A percentile compares a stretch with the other conserved stretches of the same genome.
Evolutionary conservation across 1,140 invertebrate genomes (phyloP).

Genomic region (Lepidotrigona ventralis): DNA sequence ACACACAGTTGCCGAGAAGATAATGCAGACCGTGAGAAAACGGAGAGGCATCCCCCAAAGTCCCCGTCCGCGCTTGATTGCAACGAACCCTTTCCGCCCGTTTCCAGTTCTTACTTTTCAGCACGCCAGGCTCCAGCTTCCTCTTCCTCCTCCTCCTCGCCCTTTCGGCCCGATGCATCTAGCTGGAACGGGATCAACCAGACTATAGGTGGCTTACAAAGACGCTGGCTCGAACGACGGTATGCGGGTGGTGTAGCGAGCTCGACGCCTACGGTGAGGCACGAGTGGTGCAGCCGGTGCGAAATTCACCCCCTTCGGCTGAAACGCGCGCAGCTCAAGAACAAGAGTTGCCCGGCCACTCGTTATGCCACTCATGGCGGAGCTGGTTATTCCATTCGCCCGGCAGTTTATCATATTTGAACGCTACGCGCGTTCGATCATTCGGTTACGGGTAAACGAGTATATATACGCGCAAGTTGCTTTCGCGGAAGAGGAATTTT

Average conservation of each 20-base stretch:
- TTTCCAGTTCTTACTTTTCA: conserved; percentile 57
- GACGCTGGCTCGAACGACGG: conserved; percentile 24
- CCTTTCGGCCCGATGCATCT: conserved; percentile 53
- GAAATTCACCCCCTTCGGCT: conserved; percentile 10
- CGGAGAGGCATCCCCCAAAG: conserved; percentile 43
- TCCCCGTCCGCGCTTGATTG: conserved; percentile 62
- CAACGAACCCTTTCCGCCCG: conserved; percentile 53
- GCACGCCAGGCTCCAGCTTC: conserved; percentile 24
- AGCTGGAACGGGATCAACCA: conserved; percentile 30
- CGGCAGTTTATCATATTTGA: conserved; percentile 15
- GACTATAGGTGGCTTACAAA: conserved; percentile 49
- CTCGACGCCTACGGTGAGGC: conserved; percentile 28
- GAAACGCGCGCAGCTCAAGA: conserved; percentile 36
- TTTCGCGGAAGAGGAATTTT: too few relatives aligned
- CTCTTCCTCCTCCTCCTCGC: not conserved
- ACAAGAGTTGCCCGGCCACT: conserved; percentile 53
- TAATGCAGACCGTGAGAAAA: conserved; percentile 65
- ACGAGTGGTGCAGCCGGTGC: conserved; percentile 46
- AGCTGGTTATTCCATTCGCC: conserved; percentile 43
- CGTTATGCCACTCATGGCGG: conserved; percentile 45
- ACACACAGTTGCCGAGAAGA: conserved; percentile 49
- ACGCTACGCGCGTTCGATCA: not conserved
- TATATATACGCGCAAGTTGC: not conserved
- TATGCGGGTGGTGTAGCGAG: conserved; percentile 64
- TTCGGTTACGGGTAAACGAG: not conserved